phyloP scores from a whole-genome alignment of 2,113 vertebrate genomes.

The Rattus norvegicus region GRCr8 NC_086023.1:126688001-126688500 shows the following conservation, averaged over 20 bases:
- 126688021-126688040: neutral
- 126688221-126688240: neutral
- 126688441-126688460: neutral
- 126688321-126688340: neutral
- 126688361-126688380: neutral
- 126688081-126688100: neutral
- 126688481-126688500: neutral
- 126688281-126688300: neutral
- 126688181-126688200: neutral
- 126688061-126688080: neutral
- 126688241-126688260: neutral
- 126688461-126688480: neutral
- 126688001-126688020: neutral
- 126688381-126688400: conserved; percentile 40
- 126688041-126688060: neutral
- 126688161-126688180: neutral
- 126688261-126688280: neutral
- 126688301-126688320: neutral
- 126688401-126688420: neutral
- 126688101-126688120: neutral
- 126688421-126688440: neutral
- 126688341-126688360: neutral
- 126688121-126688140: neutral
- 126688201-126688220: neutral
- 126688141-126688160: neutral